These are phyloP conservation scores for Ceratosolen solmsi DNA, from an alignment of 1,140 invertebrate species.

Conservation along the genomic window DNA sequence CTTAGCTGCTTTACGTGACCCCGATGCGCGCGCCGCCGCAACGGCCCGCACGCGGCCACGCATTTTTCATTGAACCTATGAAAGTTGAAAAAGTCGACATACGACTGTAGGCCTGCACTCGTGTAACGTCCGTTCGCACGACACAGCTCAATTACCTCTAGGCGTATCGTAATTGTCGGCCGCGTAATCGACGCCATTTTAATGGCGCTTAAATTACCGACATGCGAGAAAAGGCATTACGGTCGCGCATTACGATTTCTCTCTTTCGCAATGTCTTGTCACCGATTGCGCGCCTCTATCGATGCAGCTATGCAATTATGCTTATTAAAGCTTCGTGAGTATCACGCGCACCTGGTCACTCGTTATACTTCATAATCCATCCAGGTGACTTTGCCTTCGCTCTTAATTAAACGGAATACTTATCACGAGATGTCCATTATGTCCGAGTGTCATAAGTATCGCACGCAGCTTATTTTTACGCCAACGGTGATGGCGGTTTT, in stretches of 20 bases:
- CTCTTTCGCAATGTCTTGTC: slow-evolving; percentile 44
- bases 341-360: neutral
- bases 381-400: slow-evolving; percentile 13
- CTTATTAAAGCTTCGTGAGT: slow-evolving; percentile 40
- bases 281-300: slow-evolving; percentile 12
- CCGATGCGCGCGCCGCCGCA: neutral
- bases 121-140: slow-evolving; percentile 39
- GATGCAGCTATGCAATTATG: slow-evolving; percentile 25
- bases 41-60: neutral
- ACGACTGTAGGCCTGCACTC: neutral
- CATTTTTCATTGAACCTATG: neutral
- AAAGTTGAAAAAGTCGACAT: neutral
- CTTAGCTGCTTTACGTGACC: too few relatives aligned
- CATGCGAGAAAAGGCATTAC: slow-evolving; percentile 40
- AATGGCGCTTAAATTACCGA: slow-evolving; percentile 51
- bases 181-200: slow-evolving; percentile 54
- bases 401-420: slow-evolving; percentile 35
- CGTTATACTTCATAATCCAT: neutral
- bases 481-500: neutral
- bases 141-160: slow-evolving; percentile 53
- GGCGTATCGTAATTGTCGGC: slow-evolving; percentile 52
- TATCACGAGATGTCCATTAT: slow-evolving; percentile 27
- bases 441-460: slow-evolving; percentile 34
- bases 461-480: slow-evolving; percentile 5
- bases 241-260: slow-evolving; percentile 26